Conservation (phyloP, 2,888 invertebrate genomes). For the Abrostola triplasia region DNA sequence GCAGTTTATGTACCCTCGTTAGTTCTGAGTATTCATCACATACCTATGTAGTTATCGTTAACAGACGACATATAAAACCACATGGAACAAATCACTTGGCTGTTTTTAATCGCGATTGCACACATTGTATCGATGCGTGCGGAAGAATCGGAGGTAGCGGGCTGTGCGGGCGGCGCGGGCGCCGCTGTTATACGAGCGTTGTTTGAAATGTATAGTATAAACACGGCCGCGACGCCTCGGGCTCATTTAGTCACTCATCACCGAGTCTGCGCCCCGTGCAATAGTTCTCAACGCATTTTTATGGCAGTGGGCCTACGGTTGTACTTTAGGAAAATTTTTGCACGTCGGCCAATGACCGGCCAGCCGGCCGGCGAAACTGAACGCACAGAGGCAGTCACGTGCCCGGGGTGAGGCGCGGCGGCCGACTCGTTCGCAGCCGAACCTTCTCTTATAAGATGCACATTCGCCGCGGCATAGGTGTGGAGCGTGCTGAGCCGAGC, state of each 20-base stretch:
- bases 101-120: conserved; percentile 65
- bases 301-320: conserved; percentile 76
- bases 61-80: conserved; percentile 68
- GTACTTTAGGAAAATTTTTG: conserved; percentile 75
- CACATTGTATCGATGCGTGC: conserved; percentile 69
- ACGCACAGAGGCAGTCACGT: conserved; percentile 85
- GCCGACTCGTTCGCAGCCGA: conserved; percentile 81
- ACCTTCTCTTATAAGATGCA: conserved; percentile 87
- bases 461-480: conserved; percentile 85
- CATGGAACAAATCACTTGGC: conserved; percentile 66
- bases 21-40: conserved; percentile 53
- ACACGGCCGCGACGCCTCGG: conserved; percentile 64
- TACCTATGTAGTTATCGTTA: conserved; percentile 54
- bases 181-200: conserved; percentile 73
- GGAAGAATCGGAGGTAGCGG: conserved; percentile 59
- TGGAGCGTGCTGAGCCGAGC: conserved; percentile 81
- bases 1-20: conserved; percentile 36
- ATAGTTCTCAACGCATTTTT: conserved; percentile 75
- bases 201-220: conserved; percentile 74
- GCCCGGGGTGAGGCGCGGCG: conserved; percentile 87
- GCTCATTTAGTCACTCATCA: conserved; percentile 70
- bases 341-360: conserved; percentile 85
- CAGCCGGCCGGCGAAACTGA: conserved; percentile 82
- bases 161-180: conserved; percentile 63
- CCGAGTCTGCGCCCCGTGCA: conserved; percentile 69